Percentiles rank a stretch among this genome's conserved stretches.
Conservation (phyloP, 1,140 invertebrate species). For the Trichogramma pretiosum region DNA sequence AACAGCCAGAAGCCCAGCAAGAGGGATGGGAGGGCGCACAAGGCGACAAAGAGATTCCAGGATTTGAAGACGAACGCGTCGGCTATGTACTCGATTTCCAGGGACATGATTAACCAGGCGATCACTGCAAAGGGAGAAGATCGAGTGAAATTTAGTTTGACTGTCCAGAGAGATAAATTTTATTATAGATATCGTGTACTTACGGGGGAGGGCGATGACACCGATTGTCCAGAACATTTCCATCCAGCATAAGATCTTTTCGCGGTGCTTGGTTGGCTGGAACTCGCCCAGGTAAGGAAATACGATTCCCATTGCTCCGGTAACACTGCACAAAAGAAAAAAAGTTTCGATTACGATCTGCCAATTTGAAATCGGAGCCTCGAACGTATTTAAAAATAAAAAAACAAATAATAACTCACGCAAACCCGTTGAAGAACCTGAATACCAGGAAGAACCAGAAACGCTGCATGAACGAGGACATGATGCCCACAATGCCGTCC, state of each 20-base stretch:
- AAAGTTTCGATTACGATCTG: background rate
- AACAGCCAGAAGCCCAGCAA: slow-evolving; percentile 59
- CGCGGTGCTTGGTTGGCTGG: slow-evolving; percentile 63
- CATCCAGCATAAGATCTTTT: slow-evolving; percentile 70
- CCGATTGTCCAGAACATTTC: slow-evolving; percentile 71
- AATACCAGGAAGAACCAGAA: slow-evolving; percentile 67
- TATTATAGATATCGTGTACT: slow-evolving; percentile 22
- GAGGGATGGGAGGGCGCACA: slow-evolving; percentile 54
- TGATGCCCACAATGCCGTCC: slow-evolving; percentile 65
- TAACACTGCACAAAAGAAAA: slow-evolving; percentile 45
- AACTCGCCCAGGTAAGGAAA: slow-evolving; percentile 71
- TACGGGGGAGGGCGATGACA: slow-evolving; percentile 60
- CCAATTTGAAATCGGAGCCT: background rate
- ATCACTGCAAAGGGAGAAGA: slow-evolving; percentile 56
- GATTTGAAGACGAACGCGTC: slow-evolving; percentile 57
- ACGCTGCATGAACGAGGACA: slow-evolving; percentile 67
- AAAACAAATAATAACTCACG: slow-evolving; percentile 52
- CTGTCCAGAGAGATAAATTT: slow-evolving; percentile 14
- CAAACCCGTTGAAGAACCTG: slow-evolving; percentile 75
- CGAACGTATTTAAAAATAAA: background rate
- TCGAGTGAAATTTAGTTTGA: background rate
- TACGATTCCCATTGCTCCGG: slow-evolving; percentile 68
- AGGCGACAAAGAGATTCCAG: slow-evolving; percentile 66
- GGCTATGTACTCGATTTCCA: slow-evolving; percentile 48
- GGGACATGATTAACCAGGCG: slow-evolving; percentile 64